Evolutionary conservation across 2,888 invertebrate genomes (phyloP), one percentile per base, ranked within the genome.

Genomic region (Diploptera punctata): DNA sequence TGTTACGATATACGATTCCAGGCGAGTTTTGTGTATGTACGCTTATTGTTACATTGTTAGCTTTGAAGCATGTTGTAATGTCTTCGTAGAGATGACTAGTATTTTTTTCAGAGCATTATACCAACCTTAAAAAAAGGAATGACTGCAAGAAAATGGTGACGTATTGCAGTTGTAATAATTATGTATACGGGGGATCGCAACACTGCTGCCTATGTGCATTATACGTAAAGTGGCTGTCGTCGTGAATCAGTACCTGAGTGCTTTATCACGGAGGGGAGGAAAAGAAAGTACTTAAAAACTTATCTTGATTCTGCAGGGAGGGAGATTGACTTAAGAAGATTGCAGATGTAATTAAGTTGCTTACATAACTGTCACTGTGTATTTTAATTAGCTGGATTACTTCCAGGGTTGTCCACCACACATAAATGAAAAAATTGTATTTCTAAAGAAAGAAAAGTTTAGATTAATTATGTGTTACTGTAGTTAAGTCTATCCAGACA

Each of bases 361-460:
- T 67, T 67, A 67, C 49, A n/a, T 67, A 52, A 33, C 67, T 67
- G 67, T 67, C 67, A 67, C 47, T 67, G 47, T 67, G 47, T 52
- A 43, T 67, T 49, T 67, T 67, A 67, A 67, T 67, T 67, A 49
- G 26, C 33, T 47, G 47, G 47, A 52, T 52, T 52, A 52, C 47
- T 33, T 18, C 33, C 16, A 21, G 18, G 38, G 29, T 19, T 31
- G 24, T n/a, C n/a, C n/a, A n/a, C n/a, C n/a, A n/a, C n/a, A n/a
- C n/a, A n/a, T n/a, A n/a, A n/a, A n/a, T n/a, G n/a, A n/a, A n/a
- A n/a, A n/a, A n/a, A n/a, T n/a, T n/a, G n/a, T n/a, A n/a, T n/a
- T n/a, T n/a, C n/a, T n/a, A n/a, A n/a, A n/a, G n/a, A n/a, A n/a
- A n/a, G n/a, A n/a, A n/a, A n/a, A n/a, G n/a, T n/a, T n/a, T n/a